phyloP scores from a whole-genome alignment of 2,113 vertebrate genomes.

The Cariama cristata region DNA sequence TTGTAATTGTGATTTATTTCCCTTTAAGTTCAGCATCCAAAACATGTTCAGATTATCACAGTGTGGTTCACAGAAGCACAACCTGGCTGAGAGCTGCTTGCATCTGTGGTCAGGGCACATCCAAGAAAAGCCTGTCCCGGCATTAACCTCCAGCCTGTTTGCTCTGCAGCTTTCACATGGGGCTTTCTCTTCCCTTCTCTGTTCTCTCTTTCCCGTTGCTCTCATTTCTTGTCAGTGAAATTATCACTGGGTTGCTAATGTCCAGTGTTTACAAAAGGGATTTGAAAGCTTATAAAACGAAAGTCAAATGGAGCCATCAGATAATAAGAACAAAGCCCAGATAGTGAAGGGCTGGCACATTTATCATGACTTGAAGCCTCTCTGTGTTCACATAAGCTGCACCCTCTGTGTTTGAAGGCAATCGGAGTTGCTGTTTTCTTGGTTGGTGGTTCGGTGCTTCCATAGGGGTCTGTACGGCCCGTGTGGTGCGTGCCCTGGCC shows the following conservation, averaged over 20 bases:
- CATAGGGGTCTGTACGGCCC: not conserved
- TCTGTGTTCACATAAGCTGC: not conserved
- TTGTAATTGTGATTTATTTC: conserved; percentile 41
- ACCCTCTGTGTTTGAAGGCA: not conserved
- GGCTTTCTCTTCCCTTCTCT: not conserved
- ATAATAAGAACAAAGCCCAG: conserved; percentile 52
- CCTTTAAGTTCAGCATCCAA: conserved; percentile 12
- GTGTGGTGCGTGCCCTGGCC: rapidly evolving
- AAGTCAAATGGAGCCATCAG: conserved; percentile 73
- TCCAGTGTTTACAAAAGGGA: not conserved
- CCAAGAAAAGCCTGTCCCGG: not conserved
- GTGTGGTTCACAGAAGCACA: not conserved
- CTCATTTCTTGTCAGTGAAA: not conserved
- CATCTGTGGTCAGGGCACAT: not conserved
- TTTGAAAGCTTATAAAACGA: conserved; percentile 58
- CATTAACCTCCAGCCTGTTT: not conserved
- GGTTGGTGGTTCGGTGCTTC: rapidly evolving
- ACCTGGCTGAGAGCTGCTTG: not conserved
- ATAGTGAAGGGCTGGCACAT: conserved; percentile 52
- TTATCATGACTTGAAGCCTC: conserved; percentile 50
- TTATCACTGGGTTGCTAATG: conserved; percentile 30
- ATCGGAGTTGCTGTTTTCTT: rapidly evolving
- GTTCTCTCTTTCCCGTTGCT: not conserved
- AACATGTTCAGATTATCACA: not conserved
- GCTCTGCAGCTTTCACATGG: not conserved